Percentiles rank a stretch among this genome's conserved stretches.
These are phyloP conservation scores for Bombyx huttoni DNA, from an alignment of 2,888 invertebrate genomes.

Conservation along the genomic window DNA sequence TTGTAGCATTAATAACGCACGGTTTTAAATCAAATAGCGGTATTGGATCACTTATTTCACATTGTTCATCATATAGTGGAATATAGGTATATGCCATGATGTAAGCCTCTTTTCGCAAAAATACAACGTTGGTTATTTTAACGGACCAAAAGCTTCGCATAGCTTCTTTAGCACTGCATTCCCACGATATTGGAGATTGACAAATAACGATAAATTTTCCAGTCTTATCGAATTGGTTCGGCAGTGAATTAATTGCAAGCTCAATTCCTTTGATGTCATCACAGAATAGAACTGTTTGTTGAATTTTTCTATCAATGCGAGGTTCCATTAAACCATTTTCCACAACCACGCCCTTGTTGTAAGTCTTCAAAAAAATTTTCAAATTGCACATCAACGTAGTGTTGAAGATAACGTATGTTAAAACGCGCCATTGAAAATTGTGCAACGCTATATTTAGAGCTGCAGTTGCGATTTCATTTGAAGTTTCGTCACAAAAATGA, in stretches of 20 bases:
- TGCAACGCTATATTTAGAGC: slow-evolving; percentile 30
- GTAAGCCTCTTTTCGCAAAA: slow-evolving; percentile 21
- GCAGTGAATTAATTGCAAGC: slow-evolving; percentile 27
- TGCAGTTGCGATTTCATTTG: slow-evolving; percentile 26
- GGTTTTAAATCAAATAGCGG: slow-evolving; percentile 12
- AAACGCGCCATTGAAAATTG: slow-evolving; percentile 40
- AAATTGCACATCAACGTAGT: slow-evolving; percentile 26
- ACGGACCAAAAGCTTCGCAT: slow-evolving; percentile 34
- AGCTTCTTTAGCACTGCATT: slow-evolving; percentile 35
- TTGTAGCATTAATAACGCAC: slow-evolving; percentile 9
- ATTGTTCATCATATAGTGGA: slow-evolving; percentile 24
- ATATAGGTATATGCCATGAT: slow-evolving; percentile 34
- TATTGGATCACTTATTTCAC: slow-evolving; percentile 26
- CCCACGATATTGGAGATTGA: slow-evolving; percentile 17
- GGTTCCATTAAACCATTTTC: slow-evolving; percentile 22
- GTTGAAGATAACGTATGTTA: slow-evolving; percentile 41
- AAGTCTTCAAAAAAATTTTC: slow-evolving; percentile 30
- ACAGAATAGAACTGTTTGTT: slow-evolving; percentile 40
- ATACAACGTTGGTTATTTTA: slow-evolving; percentile 40
- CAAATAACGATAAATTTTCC: slow-evolving; percentile 46
- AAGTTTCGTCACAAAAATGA: slow-evolving; percentile 4
- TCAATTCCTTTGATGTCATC: slow-evolving; percentile 21
- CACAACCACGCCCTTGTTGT: slow-evolving; percentile 29
- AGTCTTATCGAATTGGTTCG: slow-evolving; percentile 33
- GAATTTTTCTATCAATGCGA: slow-evolving; percentile 14